Evolutionary conservation across 2,797 vertebrate genomes (phyloP), one percentile per base, ranked within the genome.

Genomic region (Pristis pectinata): DNA sequence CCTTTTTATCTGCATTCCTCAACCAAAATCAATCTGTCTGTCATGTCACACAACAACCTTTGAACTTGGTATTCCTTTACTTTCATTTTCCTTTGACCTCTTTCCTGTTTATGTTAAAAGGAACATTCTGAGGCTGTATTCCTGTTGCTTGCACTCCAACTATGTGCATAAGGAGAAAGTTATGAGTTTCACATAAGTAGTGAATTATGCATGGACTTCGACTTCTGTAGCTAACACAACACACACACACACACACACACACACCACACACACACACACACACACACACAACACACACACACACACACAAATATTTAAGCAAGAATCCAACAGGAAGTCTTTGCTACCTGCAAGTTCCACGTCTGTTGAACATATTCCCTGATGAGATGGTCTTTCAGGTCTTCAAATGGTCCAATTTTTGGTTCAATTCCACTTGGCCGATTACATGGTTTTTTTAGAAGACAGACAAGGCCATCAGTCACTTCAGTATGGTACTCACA

Each of bases 301-400:
- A 61, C 8, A 27, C 49, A 27, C 41, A 49, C n/a, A 64, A 64
- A 2, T 53, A 2, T 13, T 87, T 53, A 30, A 34, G 34, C 34
- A 30, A 53, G 7, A 89, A 13, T 15, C n/a, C n/a, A 72, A 93
- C 3, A 94, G n/a, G 24, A 56, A 19, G 2, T 9, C 24, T 76
- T 72, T 76, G 27, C 95, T 93, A 99, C 99, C 98, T 98, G 97
- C 94, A 99, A 96, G 94, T 98, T 99, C 99, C 99, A 99, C 0
- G 98, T 99, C 96, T 98, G 98, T 95, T 97, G 98, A 1, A 99
- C 98, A 0, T 99, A 99, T 77, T 99, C 98, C 95, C 98, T 97
- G 95, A 99, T 99, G 92, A 99, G 98, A 95, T 97, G 98, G 95
- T 99, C 99, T 95, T 99, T 99, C 94, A 99, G 96, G 96, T 99